Conservation (phyloP, 2,888 invertebrate species). For the Eledona agricola region DNA sequence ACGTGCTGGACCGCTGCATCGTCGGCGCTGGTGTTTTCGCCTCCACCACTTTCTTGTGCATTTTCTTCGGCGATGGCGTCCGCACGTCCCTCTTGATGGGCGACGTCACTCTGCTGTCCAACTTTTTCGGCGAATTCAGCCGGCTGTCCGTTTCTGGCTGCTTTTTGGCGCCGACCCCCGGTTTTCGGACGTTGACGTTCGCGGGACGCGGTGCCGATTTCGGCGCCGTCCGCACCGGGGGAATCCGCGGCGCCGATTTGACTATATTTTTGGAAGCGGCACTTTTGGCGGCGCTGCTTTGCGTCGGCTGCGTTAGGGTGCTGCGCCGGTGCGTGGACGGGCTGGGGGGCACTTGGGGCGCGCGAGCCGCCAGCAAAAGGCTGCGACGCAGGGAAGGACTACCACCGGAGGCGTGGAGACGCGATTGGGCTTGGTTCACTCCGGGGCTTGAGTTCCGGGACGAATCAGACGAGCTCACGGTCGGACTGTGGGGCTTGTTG, state of each 20-base stretch:
- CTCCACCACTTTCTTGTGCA: constrained; percentile 26
- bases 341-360: constrained; percentile 64
- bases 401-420: constrained; percentile 46
- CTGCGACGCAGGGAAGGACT: constrained; percentile 65
- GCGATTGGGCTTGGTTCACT: constrained; percentile 49
- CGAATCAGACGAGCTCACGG: constrained; percentile 65
- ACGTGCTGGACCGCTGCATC: constrained; percentile 75
- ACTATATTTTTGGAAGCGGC: constrained; percentile 55
- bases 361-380: constrained; percentile 65
- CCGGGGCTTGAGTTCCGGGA: constrained; percentile 76
- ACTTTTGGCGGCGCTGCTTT: constrained; percentile 68
- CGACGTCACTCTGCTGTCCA: constrained; percentile 45
- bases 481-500: constrained; percentile 55
- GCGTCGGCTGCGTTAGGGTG: constrained; percentile 67
- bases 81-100: constrained; percentile 39
- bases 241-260: constrained; percentile 36
- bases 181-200: constrained; percentile 10
- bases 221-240: constrained; percentile 30
- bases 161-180: constrained; percentile 37
- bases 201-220: constrained; percentile 21
- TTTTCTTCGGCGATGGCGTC: constrained; percentile 36
- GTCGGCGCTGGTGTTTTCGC: constrained; percentile 40
- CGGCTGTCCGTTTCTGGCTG: constrained; percentile 51
- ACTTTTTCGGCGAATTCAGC: constrained; percentile 51
- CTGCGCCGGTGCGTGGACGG: constrained; percentile 64